A percentile compares a stretch with the other conserved stretches of the same genome.
phyloP scores from a whole-genome alignment of 2,113 vertebrate species.

The Potamarius usumacintae region DNA sequence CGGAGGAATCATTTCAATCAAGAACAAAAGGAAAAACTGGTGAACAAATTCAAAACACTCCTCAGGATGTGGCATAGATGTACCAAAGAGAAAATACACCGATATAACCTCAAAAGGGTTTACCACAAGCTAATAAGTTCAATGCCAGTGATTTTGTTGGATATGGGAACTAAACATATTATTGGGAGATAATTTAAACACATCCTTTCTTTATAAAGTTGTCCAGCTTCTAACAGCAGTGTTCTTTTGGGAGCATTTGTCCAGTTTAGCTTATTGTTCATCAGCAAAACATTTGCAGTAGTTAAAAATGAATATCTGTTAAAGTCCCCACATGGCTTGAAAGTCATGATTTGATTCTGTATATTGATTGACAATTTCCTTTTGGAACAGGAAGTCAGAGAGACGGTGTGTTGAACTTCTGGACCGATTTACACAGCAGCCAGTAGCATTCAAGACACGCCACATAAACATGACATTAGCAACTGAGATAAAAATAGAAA shows the following conservation, averaged over 20 bases:
- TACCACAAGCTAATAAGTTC: slow-evolving; percentile 30
- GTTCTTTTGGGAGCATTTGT: neutral
- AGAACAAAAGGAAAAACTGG: slow-evolving; percentile 11
- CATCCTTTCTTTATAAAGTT: neutral
- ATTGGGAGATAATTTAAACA: neutral
- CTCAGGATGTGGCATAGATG: slow-evolving; percentile 7
- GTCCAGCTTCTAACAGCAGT: neutral
- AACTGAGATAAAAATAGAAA: no score
- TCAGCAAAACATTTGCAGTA: no score
- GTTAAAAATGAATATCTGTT: neutral
- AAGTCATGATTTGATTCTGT: neutral
- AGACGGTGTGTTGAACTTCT: no score
- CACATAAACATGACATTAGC: no score
- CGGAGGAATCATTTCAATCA: slow-evolving; percentile 8
- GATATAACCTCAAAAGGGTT: slow-evolving; percentile 5
- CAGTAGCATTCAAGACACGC: no score
- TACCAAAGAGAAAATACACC: slow-evolving; percentile 10
- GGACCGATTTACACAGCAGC: no score
- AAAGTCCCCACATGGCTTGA: neutral
- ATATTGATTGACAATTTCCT: neutral
- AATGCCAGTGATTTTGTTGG: slow-evolving; percentile 4
- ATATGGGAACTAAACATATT: neutral
- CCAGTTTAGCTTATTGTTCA: neutral
- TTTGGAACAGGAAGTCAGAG: no score
- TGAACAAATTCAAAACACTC: slow-evolving; percentile 24